These are phyloP conservation scores for Melanotaenia trifasciata DNA, from an alignment of 2,797 vertebrate genomes.

Conservation along the genomic window DNA sequence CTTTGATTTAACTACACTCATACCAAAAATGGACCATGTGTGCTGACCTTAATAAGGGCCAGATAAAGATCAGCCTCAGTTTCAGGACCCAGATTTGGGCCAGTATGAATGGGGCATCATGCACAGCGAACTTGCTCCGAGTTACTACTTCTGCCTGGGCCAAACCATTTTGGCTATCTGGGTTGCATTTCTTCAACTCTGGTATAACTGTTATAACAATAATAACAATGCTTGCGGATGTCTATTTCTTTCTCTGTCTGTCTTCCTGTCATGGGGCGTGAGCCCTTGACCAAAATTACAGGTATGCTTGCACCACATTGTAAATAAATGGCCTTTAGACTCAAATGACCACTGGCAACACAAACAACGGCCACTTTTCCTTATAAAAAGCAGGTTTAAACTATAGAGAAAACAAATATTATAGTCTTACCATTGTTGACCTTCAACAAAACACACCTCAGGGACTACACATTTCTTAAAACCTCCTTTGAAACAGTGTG, in stretches of 20 bases:
- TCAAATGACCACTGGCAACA: constrained; percentile 55
- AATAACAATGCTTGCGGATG: constrained; percentile 23
- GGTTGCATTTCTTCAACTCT: constrained; percentile 28
- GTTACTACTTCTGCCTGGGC: not conserved
- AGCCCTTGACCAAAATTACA: constrained; percentile 71
- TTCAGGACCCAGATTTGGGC: not conserved
- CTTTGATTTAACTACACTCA: not conserved
- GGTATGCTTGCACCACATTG: constrained; percentile 45
- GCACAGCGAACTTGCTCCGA: not conserved
- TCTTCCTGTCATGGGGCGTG: constrained; percentile 32
- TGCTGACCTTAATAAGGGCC: not conserved
- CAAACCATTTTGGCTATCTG: not conserved
- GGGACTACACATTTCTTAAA: constrained; percentile 19
- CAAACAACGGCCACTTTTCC: constrained; percentile 66
- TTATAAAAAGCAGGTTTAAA: constrained; percentile 47
- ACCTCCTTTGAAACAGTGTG: constrained; percentile 12
- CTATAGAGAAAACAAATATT: constrained; percentile 64
- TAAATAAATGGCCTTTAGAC: constrained; percentile 61
- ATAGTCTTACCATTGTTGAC: constrained; percentile 36
- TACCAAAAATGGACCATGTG: not conserved
- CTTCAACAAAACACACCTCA: constrained; percentile 31
- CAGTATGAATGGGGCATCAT: not conserved
- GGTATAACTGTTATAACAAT: constrained; percentile 25
- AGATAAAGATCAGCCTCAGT: not conserved
- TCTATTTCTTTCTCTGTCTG: constrained; percentile 21